Percentiles rank a stretch among this genome's conserved stretches.
These are phyloP conservation scores for Drosophila antonietae DNA, from an alignment of 2,888 invertebrate species.

Conservation along the genomic window DNA sequence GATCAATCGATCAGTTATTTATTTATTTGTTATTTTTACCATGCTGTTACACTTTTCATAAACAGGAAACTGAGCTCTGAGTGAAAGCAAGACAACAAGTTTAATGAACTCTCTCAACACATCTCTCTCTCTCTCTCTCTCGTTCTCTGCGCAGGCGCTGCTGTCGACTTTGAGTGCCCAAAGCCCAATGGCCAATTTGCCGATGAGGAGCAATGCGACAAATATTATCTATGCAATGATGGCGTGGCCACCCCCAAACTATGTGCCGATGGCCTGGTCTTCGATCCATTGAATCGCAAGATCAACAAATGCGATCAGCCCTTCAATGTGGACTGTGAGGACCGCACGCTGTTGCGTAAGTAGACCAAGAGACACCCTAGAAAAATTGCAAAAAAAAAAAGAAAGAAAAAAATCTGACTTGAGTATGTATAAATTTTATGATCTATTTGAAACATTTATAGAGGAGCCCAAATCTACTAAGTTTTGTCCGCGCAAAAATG, in stretches of 20 bases:
- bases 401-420: not conserved
- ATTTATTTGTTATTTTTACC: not conserved
- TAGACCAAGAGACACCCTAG: constrained; percentile 57
- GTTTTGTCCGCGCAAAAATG: constrained; percentile 93
- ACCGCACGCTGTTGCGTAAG: constrained; percentile 95
- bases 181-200: constrained; percentile 92
- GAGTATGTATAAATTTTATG: not conserved
- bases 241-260: constrained; percentile 90
- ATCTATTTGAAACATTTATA: constrained; percentile 79
- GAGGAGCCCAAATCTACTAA: constrained; percentile 90
- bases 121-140: not conserved
- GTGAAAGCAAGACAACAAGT: constrained; percentile 49
- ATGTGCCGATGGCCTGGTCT: constrained; percentile 95
- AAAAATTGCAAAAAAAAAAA: not conserved
- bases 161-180: constrained; percentile 89
- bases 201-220: constrained; percentile 93
- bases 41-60: constrained; percentile 40
- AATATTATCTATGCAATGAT: constrained; percentile 92
- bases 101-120: constrained; percentile 47
- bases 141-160: constrained; percentile 50
- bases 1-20: constrained; percentile 34
- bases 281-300: constrained; percentile 93
- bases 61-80: constrained; percentile 33
- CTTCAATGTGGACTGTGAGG: constrained; percentile 96
- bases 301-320: constrained; percentile 96